Conservation (phyloP, 2,797 vertebrate species). For the Lepus townsendii region DNA sequence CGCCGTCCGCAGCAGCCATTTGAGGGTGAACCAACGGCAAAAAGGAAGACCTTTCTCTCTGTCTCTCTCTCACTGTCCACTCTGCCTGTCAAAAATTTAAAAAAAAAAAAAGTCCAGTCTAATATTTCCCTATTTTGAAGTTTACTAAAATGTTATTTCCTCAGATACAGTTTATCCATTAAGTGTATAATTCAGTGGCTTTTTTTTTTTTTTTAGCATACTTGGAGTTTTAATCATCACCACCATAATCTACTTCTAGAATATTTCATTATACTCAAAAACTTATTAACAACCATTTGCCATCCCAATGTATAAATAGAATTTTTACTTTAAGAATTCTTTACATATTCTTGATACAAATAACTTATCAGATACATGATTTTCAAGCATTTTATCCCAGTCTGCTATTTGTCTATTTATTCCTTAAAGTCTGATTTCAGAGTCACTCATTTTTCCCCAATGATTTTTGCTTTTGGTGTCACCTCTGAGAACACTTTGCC, state of each 20-base stretch:
- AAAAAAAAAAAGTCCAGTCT: conserved; percentile 37
- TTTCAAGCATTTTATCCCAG: conserved; percentile 54
- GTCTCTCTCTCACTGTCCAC: too few relatives aligned
- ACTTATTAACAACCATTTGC: background rate
- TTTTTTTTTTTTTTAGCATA: background rate
- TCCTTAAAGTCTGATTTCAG: background rate
- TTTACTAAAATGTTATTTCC: conserved; percentile 43
- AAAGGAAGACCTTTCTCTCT: too few relatives aligned
- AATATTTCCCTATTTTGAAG: conserved; percentile 35
- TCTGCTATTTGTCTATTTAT: background rate
- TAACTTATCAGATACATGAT: conserved; percentile 21
- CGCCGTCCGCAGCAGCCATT: too few relatives aligned
- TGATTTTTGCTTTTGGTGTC: conserved; percentile 21
- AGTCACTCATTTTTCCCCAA: background rate
- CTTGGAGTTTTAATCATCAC: conserved; percentile 1
- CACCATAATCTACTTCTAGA: conserved; percentile 36
- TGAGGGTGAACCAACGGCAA: too few relatives aligned
- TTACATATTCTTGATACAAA: conserved; percentile 41
- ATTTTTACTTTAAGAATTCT: background rate
- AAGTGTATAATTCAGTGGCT: background rate
- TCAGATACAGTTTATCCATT: background rate
- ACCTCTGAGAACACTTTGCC: conserved; percentile 24
- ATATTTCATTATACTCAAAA: background rate
- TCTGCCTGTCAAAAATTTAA: too few relatives aligned
- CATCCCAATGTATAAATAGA: background rate